These are phyloP conservation scores for Centropyge bicolor DNA, from an alignment of 2,797 vertebrate species.

Conservation along the genomic window DNA sequence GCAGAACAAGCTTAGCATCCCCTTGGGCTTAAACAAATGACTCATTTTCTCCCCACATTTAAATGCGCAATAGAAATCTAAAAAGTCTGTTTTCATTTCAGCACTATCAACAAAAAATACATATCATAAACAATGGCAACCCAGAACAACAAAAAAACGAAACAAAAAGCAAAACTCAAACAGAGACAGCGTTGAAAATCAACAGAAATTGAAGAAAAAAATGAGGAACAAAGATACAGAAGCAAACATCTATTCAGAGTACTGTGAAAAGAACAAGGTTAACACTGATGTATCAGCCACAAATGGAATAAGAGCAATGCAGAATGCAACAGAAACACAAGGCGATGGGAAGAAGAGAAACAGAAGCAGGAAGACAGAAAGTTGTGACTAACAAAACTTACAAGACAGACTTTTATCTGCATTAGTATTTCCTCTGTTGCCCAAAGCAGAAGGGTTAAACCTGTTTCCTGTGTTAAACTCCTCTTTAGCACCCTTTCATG, in stretches of 20 bases:
- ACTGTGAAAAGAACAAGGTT: slow-evolving; percentile 54
- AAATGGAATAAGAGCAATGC: slow-evolving; percentile 21
- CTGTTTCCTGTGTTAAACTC: slow-evolving; percentile 85
- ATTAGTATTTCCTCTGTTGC: slow-evolving; percentile 69
- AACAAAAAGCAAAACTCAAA: slow-evolving; percentile 24
- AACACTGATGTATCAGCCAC: slow-evolving; percentile 38
- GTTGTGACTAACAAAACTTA: slow-evolving; percentile 33
- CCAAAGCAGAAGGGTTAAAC: slow-evolving; percentile 80
- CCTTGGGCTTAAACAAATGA: slow-evolving; percentile 75
- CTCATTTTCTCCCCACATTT: slow-evolving; percentile 64
- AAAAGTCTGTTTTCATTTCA: slow-evolving; percentile 61
- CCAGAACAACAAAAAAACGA: slow-evolving; percentile 8
- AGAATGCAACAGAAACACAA: slow-evolving; percentile 26
- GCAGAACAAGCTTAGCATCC: slow-evolving; percentile 72
- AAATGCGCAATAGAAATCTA: slow-evolving; percentile 58
- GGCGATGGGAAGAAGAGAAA: slow-evolving; percentile 16
- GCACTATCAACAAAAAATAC: slow-evolving; percentile 29
- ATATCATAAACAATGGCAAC: slow-evolving; percentile 12
- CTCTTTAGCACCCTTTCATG: slow-evolving; percentile 84
- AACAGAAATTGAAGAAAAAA: slow-evolving; percentile 40
- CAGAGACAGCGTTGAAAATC: slow-evolving; percentile 56
- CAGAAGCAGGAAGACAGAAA: slow-evolving; percentile 9
- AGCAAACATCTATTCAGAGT: slow-evolving; percentile 51
- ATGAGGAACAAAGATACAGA: slow-evolving; percentile 11
- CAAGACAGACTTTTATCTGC: slow-evolving; percentile 49